Base-by-base conservation (phyloP, 2,113 vertebrate genomes). In the Nothocercus julius region DNA sequence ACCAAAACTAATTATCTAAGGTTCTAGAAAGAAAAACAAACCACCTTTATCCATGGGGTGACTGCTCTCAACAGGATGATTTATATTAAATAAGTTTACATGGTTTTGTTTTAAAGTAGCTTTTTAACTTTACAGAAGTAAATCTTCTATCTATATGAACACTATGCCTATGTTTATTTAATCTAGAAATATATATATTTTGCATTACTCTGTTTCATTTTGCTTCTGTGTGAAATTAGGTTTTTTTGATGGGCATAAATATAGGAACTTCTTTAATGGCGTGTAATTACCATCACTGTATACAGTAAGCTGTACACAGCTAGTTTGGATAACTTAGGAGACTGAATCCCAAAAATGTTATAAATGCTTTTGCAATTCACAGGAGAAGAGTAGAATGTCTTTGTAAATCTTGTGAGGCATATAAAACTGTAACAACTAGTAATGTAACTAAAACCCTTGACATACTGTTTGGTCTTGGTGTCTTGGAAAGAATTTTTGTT, bases 1-100 rank as follows among this genome's bases (percentile, higher is more conserved):
- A 87, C 42, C 32, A 82, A 42, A 94, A 90, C 67, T 79, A 94
- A 44, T 85, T 90, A 54, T 70, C 67, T 80, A 78, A 66, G 40
- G 40, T 68, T 90, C 74, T 90, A 77, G 24, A 87, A 82, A 92
- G 94, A 63, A 0, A 28, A 30, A 56, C 40, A 74, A 68, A 51
- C 63, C 34, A 56, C 32, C 47, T 78, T 85, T 84, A 67, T 56
- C 75, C 62, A 64, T 20, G 16, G 45, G 42, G 22, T 59, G 14
- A 42, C 66, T 90, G 47, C 72, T 91, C 44, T 42, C 58, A 69
- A 6, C 6, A 32, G 40, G 40, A 20, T 34, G 11, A 61, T 64
- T 81, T 81, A 11, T 64, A 8, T 84, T 58, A 91, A 32, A 66
- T n/a, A 66, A 27, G 7, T 47, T 81, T 76, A 77, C 87, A 58